Percentiles rank a stretch among this genome's conserved stretches.
Evolutionary conservation across 2,113 vertebrate genomes (phyloP).

Genomic region (Semnornis frantzii): DNA sequence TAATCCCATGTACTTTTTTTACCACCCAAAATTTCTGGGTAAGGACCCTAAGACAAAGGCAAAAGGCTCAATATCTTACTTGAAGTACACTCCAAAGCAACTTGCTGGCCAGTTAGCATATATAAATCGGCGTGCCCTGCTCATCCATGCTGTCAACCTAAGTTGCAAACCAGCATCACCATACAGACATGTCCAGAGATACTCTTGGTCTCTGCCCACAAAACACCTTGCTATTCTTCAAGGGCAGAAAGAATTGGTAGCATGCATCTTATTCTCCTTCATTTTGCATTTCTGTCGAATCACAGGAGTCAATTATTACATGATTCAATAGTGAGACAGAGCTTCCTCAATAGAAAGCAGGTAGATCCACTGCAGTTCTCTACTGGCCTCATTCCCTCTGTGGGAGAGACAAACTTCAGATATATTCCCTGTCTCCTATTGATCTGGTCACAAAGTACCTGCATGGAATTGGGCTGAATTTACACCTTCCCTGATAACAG

Average conservation of each 20-base stretch:
- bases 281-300: not conserved
- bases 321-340: not conserved
- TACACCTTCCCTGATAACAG: not conserved
- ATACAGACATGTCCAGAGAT: not conserved
- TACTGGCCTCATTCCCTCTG: not conserved
- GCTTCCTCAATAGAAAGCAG: not conserved
- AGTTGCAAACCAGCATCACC: not conserved
- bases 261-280: not conserved
- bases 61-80: not conserved
- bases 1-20: not conserved
- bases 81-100: not conserved
- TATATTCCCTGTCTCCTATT: not conserved
- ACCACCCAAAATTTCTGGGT: not conserved
- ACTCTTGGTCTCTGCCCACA: not conserved
- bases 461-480: not conserved
- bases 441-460: not conserved
- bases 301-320: not conserved
- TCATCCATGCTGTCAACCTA: not conserved
- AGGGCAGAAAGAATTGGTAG: not conserved
- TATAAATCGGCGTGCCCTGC: not conserved
- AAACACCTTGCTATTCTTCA: not conserved
- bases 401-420: not conserved
- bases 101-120: not conserved
- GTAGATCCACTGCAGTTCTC: not conserved
- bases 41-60: not conserved